Percentiles rank a stretch among this genome's conserved stretches.
These are phyloP conservation scores for Drosophila kikkawai DNA, from an alignment of 1,140 invertebrate species.

Conservation along the genomic window DNA sequence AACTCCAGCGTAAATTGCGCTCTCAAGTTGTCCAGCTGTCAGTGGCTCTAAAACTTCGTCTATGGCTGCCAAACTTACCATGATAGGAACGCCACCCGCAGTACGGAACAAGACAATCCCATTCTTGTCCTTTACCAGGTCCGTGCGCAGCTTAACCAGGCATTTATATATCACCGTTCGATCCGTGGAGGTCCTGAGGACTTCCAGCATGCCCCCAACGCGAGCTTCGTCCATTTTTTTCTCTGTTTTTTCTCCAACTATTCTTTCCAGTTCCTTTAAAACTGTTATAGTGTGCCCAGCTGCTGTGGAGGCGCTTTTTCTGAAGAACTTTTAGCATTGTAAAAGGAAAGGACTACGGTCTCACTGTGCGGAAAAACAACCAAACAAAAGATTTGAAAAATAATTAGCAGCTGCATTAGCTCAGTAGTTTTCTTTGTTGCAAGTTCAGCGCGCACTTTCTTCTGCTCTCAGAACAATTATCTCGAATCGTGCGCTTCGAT, in stretches of 20 bases:
- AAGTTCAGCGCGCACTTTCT: constrained; percentile 15
- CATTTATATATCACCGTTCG: constrained; percentile 79
- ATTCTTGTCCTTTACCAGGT: constrained; percentile 80
- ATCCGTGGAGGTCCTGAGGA: constrained; percentile 78
- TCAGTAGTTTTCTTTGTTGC: constrained; percentile 49
- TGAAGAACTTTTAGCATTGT: no score
- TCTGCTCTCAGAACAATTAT: not conserved
- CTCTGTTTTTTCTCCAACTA: not conserved
- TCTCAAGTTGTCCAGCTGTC: constrained; percentile 7
- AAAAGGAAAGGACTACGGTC: not conserved
- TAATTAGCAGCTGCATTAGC: constrained; percentile 24
- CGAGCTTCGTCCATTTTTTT: constrained; percentile 1
- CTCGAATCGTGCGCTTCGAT: constrained; percentile 11
- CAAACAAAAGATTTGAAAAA: constrained; percentile 8
- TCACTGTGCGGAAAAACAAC: not conserved
- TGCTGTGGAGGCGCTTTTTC: no score
- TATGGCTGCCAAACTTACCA: constrained; percentile 58
- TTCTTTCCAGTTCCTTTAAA: not conserved
- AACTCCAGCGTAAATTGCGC: not conserved
- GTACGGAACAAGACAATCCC: constrained; percentile 76
- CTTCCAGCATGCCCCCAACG: constrained; percentile 70
- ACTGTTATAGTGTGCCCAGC: not conserved
- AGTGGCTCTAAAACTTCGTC: constrained; percentile 9
- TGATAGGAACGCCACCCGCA: constrained; percentile 74
- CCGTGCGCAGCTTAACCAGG: constrained; percentile 79